Evolutionary conservation across 1,140 invertebrate species (phyloP).

Genomic region (Rhizoglyphus robini): DNA sequence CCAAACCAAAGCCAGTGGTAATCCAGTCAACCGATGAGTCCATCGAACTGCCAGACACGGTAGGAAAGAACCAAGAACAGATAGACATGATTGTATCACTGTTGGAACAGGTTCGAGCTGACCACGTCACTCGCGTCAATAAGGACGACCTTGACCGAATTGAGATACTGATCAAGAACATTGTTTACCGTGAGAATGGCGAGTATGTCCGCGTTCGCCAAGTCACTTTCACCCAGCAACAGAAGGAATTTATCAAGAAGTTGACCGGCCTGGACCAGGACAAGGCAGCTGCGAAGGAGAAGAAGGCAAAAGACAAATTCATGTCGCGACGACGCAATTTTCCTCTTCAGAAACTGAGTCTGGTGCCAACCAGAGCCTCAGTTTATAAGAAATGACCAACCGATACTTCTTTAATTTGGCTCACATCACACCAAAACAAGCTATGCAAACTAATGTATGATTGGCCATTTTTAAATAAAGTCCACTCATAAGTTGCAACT

Average conservation of each 20-base stretch:
- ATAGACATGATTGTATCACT: background rate
- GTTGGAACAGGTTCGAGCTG: background rate
- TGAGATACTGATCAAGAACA: background rate
- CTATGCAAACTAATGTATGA: too few species aligned
- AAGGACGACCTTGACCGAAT: background rate
- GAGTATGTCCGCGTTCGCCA: background rate
- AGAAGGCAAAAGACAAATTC: background rate
- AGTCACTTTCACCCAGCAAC: background rate
- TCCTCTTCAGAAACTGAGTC: background rate
- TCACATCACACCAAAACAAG: too few species aligned
- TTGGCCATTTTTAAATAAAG: too few species aligned
- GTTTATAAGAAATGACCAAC: background rate
- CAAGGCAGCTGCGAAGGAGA: background rate
- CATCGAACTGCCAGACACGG: too few species aligned
- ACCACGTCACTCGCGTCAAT: background rate
- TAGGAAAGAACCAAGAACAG: background rate
- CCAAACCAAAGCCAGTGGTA: too few species aligned
- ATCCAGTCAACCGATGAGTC: too few species aligned
- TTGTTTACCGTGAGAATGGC: background rate
- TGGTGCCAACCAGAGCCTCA: background rate
- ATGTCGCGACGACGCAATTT: background rate
- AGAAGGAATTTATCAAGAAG: background rate
- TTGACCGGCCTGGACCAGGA: background rate
- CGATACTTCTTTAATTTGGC: too few species aligned
- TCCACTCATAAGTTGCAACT: too few species aligned